Percentiles rank a stretch among this genome's conserved stretches.
Evolutionary conservation across 2,888 invertebrate species (phyloP).

Genomic region (Macrophya annulata): DNA sequence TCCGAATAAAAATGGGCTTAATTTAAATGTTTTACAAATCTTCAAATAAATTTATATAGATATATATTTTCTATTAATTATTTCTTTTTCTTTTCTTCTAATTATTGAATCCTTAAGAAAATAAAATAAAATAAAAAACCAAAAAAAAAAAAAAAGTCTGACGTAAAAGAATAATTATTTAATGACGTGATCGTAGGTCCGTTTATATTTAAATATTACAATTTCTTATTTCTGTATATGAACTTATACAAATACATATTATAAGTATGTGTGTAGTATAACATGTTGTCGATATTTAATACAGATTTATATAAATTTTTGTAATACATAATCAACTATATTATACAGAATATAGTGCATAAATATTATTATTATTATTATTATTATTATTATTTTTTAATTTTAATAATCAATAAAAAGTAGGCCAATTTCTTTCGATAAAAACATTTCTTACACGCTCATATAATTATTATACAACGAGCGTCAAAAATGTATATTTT

Average conservation of each 20-base stretch:
- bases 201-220: background rate
- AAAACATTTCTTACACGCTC: background rate
- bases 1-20: constrained; percentile 17
- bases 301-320: background rate
- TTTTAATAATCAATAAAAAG: constrained; percentile 2
- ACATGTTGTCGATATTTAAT: background rate
- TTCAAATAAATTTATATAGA: background rate
- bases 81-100: background rate
- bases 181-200: background rate
- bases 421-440: constrained; percentile 22
- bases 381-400: too few species aligned
- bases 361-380: too few species aligned
- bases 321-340: background rate
- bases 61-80: background rate
- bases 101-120: too few species aligned
- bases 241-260: too few species aligned
- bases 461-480: background rate
- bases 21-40: constrained; percentile 1
- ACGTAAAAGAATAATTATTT: background rate
- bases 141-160: background rate
- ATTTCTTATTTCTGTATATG: background rate
- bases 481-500: background rate
- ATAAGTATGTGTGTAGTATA: too few species aligned
- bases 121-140: background rate
- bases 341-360: constrained; percentile 1